Base-by-base conservation (phyloP, 2,888 invertebrate species). In the Thumatha senex region DNA sequence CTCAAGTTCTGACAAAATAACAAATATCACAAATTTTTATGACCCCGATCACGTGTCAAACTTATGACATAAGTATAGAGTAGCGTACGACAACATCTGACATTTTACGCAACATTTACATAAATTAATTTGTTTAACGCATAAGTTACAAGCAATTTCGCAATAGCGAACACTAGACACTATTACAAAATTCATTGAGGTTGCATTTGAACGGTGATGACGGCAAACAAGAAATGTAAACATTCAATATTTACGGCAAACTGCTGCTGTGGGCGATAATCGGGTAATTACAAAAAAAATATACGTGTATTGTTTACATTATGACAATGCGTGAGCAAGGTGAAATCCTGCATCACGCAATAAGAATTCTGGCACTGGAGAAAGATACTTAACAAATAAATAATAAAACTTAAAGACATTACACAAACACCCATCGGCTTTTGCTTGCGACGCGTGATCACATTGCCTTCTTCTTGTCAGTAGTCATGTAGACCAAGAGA, bases 71-170 rank as follows among this genome's bases (percentile, higher is more conserved):
- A 30, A 34, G 39, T 41, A 15, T 44, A 46, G 24, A 47, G 42
- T 44, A 31, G 51, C 45, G 33, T 45, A 13, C 49, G 48, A 44
- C 47, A 13, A 47, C 46, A 47, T 43, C 45, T 58, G 57, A 50
- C 55, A 58, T 65, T 71, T 78, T 78, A 55, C 77, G 54, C 74
- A 85, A 86, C 80, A 73, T 85, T 78, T 80, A 66, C 74, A 73
- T 74, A 78, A 68, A 79, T 76, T 73, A 74, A 76, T 78, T 79
- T 79, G 76, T 77, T 74, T 70, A 70, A 72, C 72, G 60, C 64
- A 70, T 70, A 61, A 62, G 52, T 57, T 60, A 58, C 58, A 48
- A 59, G 56, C 52, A 46, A 51, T 68, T 63, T 59, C 40, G 63
- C 52, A 69, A 76, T 48, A 7, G 38, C 41, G 50, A 54, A 15